Percentiles rank a stretch among this genome's conserved stretches.
These are phyloP conservation scores for Hipposideros larvatus DNA, from an alignment of 2,797 vertebrate species.

Conservation along the genomic window DNA sequence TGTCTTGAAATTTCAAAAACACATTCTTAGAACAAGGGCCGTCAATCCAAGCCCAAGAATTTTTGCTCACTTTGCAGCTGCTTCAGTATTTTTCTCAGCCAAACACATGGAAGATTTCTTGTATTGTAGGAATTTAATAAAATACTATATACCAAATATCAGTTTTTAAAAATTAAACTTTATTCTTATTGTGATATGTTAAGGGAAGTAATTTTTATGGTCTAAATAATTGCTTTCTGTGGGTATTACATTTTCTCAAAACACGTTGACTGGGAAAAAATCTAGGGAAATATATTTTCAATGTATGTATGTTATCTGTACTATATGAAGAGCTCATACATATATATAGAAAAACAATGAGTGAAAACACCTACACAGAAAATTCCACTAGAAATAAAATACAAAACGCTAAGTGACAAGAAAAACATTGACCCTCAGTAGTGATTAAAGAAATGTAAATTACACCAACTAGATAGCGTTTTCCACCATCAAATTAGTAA, in stretches of 20 bases:
- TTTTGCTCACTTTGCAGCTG: background rate
- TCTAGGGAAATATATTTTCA: background rate
- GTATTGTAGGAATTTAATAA: background rate
- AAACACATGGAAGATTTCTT: background rate
- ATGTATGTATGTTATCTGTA: background rate
- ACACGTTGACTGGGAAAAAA: background rate
- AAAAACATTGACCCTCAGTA: background rate
- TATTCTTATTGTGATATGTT: background rate
- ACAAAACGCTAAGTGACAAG: slow-evolving; percentile 46
- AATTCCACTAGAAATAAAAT: slow-evolving; percentile 23
- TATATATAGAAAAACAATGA: background rate
- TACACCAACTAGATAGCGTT: background rate
- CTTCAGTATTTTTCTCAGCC: background rate
- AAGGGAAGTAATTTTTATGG: slow-evolving; percentile 23
- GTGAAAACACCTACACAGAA: slow-evolving; percentile 9
- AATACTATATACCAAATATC: background rate
- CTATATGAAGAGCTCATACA: background rate
- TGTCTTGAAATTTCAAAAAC: slow-evolving; percentile 19
- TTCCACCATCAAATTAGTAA: slow-evolving; percentile 26
- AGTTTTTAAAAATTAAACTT: slow-evolving; percentile 26
- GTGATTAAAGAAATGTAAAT: slow-evolving; percentile 30
- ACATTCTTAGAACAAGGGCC: background rate
- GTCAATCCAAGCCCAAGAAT: background rate
- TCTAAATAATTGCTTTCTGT: slow-evolving; percentile 48
- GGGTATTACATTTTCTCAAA: slow-evolving; percentile 11